phyloP scores from a whole-genome alignment of 2,113 vertebrate genomes.

The Megalops atlanticus region DNA sequence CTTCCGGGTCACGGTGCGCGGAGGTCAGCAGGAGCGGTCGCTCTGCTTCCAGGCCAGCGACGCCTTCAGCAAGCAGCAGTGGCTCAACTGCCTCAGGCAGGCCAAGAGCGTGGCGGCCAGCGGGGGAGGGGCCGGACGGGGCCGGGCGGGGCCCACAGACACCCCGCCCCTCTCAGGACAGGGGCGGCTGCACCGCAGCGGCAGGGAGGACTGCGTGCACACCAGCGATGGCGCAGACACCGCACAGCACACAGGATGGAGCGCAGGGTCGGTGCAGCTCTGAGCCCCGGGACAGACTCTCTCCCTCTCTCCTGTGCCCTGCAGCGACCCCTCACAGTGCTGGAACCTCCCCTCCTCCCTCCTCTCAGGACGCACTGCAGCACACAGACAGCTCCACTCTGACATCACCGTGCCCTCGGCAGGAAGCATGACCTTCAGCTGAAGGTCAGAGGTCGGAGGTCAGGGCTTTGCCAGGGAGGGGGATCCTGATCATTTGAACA shows the following conservation, averaged over 20 bases:
- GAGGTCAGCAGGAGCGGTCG: conserved; percentile 78
- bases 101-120: conserved; percentile 78
- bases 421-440: too few relatives aligned
- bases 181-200: conserved; percentile 80
- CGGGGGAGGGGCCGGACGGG: conserved; percentile 1
- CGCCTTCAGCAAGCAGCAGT: conserved; percentile 95
- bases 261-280: conserved; percentile 63
- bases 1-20: conserved; percentile 83
- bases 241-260: conserved; percentile 70
- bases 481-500: too few relatives aligned
- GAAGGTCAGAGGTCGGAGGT: too few relatives aligned
- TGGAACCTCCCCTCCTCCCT: conserved; percentile 64
- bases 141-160: not conserved
- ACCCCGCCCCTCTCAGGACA: conserved; percentile 40
- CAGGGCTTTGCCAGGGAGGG: too few relatives aligned
- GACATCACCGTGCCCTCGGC: too few relatives aligned
- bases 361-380: conserved; percentile 59
- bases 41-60: conserved; percentile 92
- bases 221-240: conserved; percentile 74
- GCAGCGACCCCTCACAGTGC: conserved; percentile 74
- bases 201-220: conserved; percentile 84
- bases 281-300: conserved; percentile 53
- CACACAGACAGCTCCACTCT: conserved; percentile 73
- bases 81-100: conserved; percentile 94
- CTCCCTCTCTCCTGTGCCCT: conserved; percentile 13